Conservation (phyloP, 2,888 invertebrate species). For the Chrysina gloriosa region DNA sequence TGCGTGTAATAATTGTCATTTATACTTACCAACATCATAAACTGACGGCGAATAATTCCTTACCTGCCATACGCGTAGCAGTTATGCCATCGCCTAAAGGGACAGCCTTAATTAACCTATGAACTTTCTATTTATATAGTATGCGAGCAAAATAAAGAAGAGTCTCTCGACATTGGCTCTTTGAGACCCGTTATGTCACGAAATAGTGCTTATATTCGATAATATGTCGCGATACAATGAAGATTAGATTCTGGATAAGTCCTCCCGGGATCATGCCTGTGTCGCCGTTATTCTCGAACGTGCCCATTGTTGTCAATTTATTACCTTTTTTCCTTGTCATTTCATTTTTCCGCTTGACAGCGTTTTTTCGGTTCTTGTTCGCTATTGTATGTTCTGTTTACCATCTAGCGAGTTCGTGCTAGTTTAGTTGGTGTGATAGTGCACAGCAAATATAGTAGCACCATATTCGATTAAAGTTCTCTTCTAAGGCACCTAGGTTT, state of each 20-base stretch:
- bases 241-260: slow-evolving; percentile 53
- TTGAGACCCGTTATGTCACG: slow-evolving; percentile 57
- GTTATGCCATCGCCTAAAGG: slow-evolving; percentile 45
- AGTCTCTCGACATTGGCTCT: slow-evolving; percentile 14
- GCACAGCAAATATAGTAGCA: no score
- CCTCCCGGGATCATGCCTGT: slow-evolving; percentile 47
- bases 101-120: slow-evolving; percentile 57
- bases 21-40: not conserved
- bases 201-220: slow-evolving; percentile 55
- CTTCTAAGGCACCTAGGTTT: no score
- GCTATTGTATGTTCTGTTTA: not conserved
- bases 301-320: slow-evolving; percentile 38
- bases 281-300: slow-evolving; percentile 49
- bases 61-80: no score
- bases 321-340: not conserved
- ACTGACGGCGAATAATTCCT: not conserved
- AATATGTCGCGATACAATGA: slow-evolving; percentile 54
- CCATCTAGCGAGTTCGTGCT: no score
- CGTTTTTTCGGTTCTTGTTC: not conserved
- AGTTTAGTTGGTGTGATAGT: no score
- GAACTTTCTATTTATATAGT: slow-evolving; percentile 45
- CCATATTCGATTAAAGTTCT: no score
- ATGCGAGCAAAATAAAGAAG: slow-evolving; percentile 32
- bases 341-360: not conserved
- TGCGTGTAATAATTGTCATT: not conserved